These are phyloP conservation scores for Emesis russula DNA, from an alignment of 2,888 invertebrate genomes.

Conservation along the genomic window DNA sequence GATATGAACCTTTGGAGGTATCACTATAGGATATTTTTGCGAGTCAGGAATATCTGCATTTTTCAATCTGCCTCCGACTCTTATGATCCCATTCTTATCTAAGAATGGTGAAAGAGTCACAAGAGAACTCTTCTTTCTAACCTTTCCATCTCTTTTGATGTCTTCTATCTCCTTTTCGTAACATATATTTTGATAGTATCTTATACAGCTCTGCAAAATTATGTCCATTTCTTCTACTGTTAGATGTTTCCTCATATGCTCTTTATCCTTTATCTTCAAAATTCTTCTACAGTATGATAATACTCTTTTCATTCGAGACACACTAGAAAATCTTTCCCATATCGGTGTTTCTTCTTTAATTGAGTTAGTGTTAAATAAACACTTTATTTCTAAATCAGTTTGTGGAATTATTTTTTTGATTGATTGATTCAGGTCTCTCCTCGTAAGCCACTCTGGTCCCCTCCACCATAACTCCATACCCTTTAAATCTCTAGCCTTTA, in stretches of 20 bases:
- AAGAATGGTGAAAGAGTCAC: constrained; percentile 50
- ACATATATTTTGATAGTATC: constrained; percentile 30
- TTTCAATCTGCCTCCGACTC: constrained; percentile 66
- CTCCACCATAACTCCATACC: constrained; percentile 51
- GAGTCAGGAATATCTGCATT: constrained; percentile 32
- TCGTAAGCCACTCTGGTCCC: constrained; percentile 54
- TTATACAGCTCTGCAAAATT: no score
- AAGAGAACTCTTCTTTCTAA: constrained; percentile 35
- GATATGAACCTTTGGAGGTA: constrained; percentile 53
- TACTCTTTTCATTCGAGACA: constrained; percentile 62
- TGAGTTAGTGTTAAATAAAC: constrained; percentile 5
- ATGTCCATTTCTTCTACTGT: constrained; percentile 23
- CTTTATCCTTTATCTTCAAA: constrained; percentile 34
- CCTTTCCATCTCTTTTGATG: constrained; percentile 29
- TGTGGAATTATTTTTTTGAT: background rate
- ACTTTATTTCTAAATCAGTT: constrained; percentile 27
- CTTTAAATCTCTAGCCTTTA: constrained; percentile 33
- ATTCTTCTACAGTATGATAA: constrained; percentile 59
- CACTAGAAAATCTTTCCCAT: constrained; percentile 62
- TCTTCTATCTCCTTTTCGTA: constrained; percentile 57
- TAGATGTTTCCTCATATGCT: background rate
- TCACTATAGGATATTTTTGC: constrained; percentile 69
- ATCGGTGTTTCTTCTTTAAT: constrained; percentile 13
- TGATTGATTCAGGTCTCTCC: background rate
- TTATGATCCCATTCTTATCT: constrained; percentile 51